phyloP scores from a whole-genome alignment of 2,888 invertebrate species.

The Lochmaea crataegi region DNA sequence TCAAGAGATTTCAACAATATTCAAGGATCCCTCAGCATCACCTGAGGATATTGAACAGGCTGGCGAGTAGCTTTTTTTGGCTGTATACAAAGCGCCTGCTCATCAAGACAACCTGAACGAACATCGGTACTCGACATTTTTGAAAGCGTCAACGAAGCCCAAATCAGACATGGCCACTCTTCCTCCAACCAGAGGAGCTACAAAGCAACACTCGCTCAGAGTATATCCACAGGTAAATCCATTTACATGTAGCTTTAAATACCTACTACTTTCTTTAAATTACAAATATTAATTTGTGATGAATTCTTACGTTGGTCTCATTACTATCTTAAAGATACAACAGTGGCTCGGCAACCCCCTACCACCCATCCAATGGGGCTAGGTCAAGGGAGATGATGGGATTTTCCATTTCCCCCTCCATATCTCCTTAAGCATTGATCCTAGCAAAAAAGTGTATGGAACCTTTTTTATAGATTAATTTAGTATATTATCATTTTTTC shows the following conservation, averaged over 20 bases:
- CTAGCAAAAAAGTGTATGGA: too few species aligned
- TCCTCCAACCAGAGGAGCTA: constrained; percentile 7
- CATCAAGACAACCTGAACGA: constrained; percentile 10
- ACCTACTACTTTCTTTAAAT: not conserved
- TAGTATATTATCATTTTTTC: too few species aligned
- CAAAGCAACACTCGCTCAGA: constrained; percentile 15
- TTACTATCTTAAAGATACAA: too few species aligned
- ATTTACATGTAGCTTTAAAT: constrained; percentile 18
- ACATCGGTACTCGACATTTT: constrained; percentile 15
- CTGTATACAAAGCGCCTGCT: constrained; percentile 15
- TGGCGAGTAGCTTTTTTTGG: constrained; percentile 6
- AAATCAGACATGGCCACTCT: not conserved
- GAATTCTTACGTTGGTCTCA: too few species aligned
- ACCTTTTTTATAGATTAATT: too few species aligned
- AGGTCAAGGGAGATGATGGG: too few species aligned
- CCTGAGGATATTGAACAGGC: constrained; percentile 17
- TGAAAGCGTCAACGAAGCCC: constrained; percentile 13
- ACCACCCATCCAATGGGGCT: too few species aligned
- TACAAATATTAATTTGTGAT: too few species aligned
- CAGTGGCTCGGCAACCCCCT: too few species aligned
- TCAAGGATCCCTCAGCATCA: constrained; percentile 15
- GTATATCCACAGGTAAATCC: constrained; percentile 17
- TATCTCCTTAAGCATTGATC: too few species aligned
- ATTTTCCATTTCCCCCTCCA: too few species aligned
- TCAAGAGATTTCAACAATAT: constrained; percentile 19